These are phyloP conservation scores for Chinchilla lanigera DNA, from an alignment of 2,113 vertebrate genomes.

Conservation along the genomic window DNA sequence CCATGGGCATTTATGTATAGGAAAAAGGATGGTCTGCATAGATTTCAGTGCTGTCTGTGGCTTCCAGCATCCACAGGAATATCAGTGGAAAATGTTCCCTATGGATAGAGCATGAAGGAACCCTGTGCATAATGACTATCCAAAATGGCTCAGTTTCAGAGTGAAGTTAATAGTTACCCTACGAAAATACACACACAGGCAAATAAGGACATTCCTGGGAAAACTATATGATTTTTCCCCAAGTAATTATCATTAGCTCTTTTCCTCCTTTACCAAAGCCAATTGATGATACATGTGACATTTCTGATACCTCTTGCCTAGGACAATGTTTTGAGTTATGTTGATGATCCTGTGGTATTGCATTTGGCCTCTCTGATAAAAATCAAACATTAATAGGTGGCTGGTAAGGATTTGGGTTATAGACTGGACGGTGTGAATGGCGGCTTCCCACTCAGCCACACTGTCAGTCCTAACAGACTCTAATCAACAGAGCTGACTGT, in stretches of 20 bases:
- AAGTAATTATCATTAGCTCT: neutral
- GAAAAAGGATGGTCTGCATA: neutral
- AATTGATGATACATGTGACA: neutral
- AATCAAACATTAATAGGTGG: neutral
- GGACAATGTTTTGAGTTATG: neutral
- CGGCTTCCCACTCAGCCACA: neutral
- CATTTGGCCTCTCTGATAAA: neutral
- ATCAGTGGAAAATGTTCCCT: neutral
- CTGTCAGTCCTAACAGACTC: neutral
- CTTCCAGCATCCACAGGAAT: neutral
- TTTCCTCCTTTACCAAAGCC: neutral
- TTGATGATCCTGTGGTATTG: neutral
- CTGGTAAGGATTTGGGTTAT: neutral
- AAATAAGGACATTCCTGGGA: neutral
- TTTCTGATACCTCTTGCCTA: neutral
- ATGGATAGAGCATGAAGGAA: accelerated
- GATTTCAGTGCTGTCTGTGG: no score
- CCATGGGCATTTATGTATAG: neutral
- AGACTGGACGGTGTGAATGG: neutral
- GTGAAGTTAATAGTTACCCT: neutral
- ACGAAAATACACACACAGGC: neutral
- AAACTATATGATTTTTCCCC: neutral
- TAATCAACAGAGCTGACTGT: neutral
- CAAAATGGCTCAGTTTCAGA: neutral
- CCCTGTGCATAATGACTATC: neutral